Evolutionary conservation across 2,113 vertebrate species (phyloP).

Genomic region (Scomber japonicus): DNA sequence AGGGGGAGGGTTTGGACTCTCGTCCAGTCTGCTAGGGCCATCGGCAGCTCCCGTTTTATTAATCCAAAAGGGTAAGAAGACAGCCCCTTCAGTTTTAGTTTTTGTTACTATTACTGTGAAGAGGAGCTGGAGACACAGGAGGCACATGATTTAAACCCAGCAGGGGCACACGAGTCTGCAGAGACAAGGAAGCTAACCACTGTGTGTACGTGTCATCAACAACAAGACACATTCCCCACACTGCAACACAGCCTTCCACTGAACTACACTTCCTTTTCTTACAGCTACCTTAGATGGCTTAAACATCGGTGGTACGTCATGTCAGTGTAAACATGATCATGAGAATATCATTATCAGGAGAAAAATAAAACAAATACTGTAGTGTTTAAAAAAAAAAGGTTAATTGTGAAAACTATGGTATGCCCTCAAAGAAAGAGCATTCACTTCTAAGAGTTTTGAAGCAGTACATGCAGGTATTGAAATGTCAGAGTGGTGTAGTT

Average conservation of each 20-base stretch:
- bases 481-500: conserved; percentile 39
- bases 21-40: conserved; percentile 26
- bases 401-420: conserved; percentile 2
- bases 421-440: conserved; percentile 29
- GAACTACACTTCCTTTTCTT: conserved; percentile 14
- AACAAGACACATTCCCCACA: conserved; percentile 9
- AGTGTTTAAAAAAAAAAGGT: not conserved
- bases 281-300: not conserved
- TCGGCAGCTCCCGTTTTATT: conserved; percentile 14
- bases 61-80: conserved; percentile 34
- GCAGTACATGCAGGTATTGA: conserved; percentile 14
- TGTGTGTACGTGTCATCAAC: conserved; percentile 25
- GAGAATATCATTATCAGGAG: not conserved
- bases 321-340: conserved; percentile 24
- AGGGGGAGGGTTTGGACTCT: conserved; percentile 24
- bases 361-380: not conserved
- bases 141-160: conserved; percentile 35
- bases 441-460: conserved; percentile 6
- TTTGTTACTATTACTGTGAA: conserved; percentile 12
- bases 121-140: conserved; percentile 19
- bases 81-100: conserved; percentile 25
- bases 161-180: conserved; percentile 19
- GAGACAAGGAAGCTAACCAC: conserved; percentile 23
- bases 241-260: not conserved
- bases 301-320: conserved; percentile 32